Conservation (phyloP, 1,140 invertebrate genomes). For the Phymorhynchus buccinoides region DNA sequence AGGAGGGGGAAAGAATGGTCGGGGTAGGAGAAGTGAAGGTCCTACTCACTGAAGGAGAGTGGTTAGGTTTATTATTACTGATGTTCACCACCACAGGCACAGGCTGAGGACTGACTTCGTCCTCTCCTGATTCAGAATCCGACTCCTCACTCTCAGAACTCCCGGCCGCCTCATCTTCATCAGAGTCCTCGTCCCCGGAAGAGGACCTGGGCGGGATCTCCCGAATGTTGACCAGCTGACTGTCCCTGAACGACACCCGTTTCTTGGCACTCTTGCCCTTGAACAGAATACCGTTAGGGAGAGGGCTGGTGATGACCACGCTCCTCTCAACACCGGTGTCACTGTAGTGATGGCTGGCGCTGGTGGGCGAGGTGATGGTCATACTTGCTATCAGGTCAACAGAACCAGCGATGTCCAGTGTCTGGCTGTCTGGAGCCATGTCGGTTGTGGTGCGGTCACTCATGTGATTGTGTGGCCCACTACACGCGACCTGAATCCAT, state of each 20-base stretch:
- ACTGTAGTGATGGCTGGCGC: neutral
- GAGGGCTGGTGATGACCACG: neutral
- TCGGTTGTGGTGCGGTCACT: neutral
- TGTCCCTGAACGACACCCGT: slow-evolving; percentile 29
- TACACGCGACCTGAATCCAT: neutral
- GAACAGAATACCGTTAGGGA: slow-evolving; percentile 24
- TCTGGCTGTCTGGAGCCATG: slow-evolving; percentile 29
- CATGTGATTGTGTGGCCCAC: neutral
- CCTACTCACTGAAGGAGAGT: neutral
- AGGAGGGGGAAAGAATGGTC: neutral
- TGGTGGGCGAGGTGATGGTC: neutral
- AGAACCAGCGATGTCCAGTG: neutral
- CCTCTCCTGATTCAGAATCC: neutral
- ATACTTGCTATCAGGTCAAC: neutral
- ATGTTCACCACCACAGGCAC: neutral
- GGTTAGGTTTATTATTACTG: neutral
- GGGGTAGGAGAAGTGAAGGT: neutral
- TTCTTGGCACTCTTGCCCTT: slow-evolving; percentile 25
- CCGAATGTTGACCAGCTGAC: slow-evolving; percentile 20
- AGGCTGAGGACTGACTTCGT: neutral
- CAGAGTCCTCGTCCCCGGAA: neutral
- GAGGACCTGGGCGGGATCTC: slow-evolving; percentile 36
- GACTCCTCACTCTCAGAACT: slow-evolving; percentile 11
- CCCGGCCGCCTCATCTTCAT: neutral
- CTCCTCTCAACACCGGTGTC: neutral